Percentiles rank a stretch among this genome's conserved stretches.
Evolutionary conservation across 37 sponge, comb jelly and placozoan species (phyloP).

Genomic region (Axinella damicornis): DNA sequence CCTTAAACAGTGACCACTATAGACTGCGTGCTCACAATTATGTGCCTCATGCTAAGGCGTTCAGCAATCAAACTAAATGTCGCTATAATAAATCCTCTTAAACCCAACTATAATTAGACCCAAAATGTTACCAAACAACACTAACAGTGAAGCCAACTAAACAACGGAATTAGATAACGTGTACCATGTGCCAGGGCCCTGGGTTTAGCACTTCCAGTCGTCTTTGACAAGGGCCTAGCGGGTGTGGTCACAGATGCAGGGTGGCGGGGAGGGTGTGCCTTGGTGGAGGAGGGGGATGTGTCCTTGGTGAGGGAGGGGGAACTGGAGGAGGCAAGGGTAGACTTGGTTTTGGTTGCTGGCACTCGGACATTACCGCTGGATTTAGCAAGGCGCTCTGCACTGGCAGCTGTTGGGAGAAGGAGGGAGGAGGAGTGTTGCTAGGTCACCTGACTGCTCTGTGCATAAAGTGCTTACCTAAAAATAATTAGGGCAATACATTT

Average conservation of each 20-base stretch:
- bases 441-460: too few species aligned
- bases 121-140: background rate
- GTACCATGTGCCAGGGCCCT: background rate
- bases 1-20: too few species aligned
- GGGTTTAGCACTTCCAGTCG: background rate
- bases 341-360: background rate
- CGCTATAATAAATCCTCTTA: too few species aligned
- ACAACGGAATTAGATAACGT: too few species aligned
- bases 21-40: too few species aligned
- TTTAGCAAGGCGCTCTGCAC: background rate
- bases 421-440: background rate
- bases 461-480: too few species aligned
- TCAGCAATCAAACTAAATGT: too few species aligned
- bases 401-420: background rate
- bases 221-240: background rate
- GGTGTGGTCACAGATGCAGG: background rate
- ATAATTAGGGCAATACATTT: too few species aligned
- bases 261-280: background rate
- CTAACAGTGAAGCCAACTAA: too few species aligned
- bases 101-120: background rate
- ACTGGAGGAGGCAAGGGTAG: background rate
- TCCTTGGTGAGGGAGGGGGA: conserved; percentile 17
- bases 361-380: conserved; percentile 23
- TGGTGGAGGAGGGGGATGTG: conserved; percentile 12
- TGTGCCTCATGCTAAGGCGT: too few species aligned